Conservation (phyloP, 2,113 vertebrate genomes). For the Nothoprocta perdicaria region DNA sequence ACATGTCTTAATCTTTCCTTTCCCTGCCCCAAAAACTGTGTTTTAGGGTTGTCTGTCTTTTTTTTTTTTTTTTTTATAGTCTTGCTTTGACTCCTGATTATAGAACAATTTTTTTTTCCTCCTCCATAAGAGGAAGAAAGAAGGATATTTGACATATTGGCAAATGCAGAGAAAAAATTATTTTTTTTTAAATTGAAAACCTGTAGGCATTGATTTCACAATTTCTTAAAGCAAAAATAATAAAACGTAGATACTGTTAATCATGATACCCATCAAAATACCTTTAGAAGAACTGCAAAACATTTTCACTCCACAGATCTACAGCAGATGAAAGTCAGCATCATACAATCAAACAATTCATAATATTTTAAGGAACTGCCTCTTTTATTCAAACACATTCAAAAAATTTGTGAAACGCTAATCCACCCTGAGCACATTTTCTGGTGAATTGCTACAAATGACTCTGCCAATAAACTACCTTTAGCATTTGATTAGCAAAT, state of each 20-base stretch:
- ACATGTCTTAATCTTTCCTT: neutral
- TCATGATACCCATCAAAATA: neutral
- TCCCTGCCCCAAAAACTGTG: neutral
- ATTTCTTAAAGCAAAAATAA: neutral
- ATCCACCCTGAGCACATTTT: accelerated
- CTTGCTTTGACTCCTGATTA: neutral
- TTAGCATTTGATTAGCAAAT: neutral
- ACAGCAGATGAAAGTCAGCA: neutral
- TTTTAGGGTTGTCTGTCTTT: neutral
- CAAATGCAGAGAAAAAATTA: neutral
- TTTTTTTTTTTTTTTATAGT: neutral
- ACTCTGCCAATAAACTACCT: neutral
- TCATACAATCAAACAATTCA: neutral
- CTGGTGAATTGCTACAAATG: accelerated
- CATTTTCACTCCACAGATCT: neutral
- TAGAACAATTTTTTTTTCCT: neutral
- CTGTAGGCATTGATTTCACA: neutral
- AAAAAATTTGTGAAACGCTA: neutral
- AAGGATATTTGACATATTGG: neutral
- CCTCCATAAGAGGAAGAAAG: neutral
- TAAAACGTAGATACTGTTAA: neutral
- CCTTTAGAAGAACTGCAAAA: neutral
- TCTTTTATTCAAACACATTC: neutral
- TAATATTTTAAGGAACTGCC: neutral
- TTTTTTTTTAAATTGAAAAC: neutral